Base-by-base conservation (phyloP, 1,140 invertebrate species). In the Drosophila sucinea region DNA sequence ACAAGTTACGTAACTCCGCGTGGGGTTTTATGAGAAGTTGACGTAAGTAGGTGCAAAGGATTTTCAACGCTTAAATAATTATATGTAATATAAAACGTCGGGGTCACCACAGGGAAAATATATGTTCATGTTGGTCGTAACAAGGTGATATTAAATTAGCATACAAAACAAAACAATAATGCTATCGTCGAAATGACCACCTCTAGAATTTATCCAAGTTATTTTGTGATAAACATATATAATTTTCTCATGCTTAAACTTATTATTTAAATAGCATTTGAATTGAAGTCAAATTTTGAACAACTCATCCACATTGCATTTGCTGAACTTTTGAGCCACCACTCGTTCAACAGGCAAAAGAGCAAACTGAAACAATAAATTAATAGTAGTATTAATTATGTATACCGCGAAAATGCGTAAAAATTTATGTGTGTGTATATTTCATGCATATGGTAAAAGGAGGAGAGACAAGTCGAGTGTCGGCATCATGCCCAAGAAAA, bases 321-420 rank as follows among this genome's bases (percentile, higher is more conserved):
- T 51, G 25, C 23, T 27, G 4, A 77, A 68, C 41, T 38, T 23
- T 8, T 11, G 1, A 4, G 6, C 0, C 70, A 11, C 17, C 79
- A 51, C 82, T 60, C 65, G 79, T n/a, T 32, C 23, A 3, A 51
- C 44, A 8, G 44, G 23, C 44, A 51, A 3, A 51, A 51, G 44
- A 51, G 1, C 67, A 56, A 61, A 54, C n/a, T 57, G 60, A 60
- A 67, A 70, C 69, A 76, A 82, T 79, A 76, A 76, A 87, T 86
- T 79, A 70, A 87, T 87, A 67, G 76, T 66, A 66, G 60, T 77
- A 79, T 82, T 86, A 87, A 87, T 80, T 69, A 86, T 86, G 79
- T 70, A 86, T 69, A 66, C 77, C 73, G 70, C 68, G 71, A 79
- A 81, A 79, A 79, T 73, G 64, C 57, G 67, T 77, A 77, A 35